These are phyloP conservation scores for Macheiramphus alcinus DNA, from an alignment of 2,113 vertebrate species.

Conservation along the genomic window DNA sequence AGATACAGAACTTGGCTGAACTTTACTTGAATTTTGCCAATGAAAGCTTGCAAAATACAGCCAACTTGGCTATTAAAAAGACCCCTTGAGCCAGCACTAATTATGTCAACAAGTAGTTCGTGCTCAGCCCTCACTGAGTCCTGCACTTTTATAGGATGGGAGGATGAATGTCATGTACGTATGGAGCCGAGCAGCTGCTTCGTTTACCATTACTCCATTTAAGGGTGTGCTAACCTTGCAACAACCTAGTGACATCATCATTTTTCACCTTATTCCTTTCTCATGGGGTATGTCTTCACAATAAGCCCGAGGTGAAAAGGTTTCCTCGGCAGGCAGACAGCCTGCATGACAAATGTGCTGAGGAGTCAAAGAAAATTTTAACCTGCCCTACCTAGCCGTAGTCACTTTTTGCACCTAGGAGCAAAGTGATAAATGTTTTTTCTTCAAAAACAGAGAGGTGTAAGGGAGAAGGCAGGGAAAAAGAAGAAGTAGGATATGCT, in stretches of 20 bases:
- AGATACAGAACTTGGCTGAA: conserved; percentile 80
- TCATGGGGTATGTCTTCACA: conserved; percentile 67
- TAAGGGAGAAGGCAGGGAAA: neutral
- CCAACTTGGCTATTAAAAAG: conserved; percentile 75
- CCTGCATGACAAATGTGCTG: conserved; percentile 69
- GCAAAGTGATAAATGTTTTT: conserved; percentile 55
- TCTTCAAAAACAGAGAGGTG: neutral
- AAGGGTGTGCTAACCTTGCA: conserved; percentile 90
- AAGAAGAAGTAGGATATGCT: neutral
- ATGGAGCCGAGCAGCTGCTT: conserved; percentile 71
- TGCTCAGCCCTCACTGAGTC: conserved; percentile 52
- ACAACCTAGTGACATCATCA: conserved; percentile 84
- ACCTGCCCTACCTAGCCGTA: conserved; percentile 57
- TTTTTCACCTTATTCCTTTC: conserved; percentile 78
- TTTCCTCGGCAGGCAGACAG: conserved; percentile 59
- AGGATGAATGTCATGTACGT: neutral
- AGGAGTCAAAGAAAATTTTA: conserved; percentile 71
- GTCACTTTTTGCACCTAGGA: conserved; percentile 50
- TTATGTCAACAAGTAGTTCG: conserved; percentile 82
- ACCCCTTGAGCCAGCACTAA: conserved; percentile 72
- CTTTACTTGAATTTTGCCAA: conserved; percentile 74
- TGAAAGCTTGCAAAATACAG: conserved; percentile 64
- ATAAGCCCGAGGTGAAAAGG: conserved; percentile 75
- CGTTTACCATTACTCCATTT: conserved; percentile 79
- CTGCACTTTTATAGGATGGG: conserved; percentile 17